phyloP scores from a whole-genome alignment of 2,113 vertebrate species.

The Psammodynastes pulverulentus region DNA sequence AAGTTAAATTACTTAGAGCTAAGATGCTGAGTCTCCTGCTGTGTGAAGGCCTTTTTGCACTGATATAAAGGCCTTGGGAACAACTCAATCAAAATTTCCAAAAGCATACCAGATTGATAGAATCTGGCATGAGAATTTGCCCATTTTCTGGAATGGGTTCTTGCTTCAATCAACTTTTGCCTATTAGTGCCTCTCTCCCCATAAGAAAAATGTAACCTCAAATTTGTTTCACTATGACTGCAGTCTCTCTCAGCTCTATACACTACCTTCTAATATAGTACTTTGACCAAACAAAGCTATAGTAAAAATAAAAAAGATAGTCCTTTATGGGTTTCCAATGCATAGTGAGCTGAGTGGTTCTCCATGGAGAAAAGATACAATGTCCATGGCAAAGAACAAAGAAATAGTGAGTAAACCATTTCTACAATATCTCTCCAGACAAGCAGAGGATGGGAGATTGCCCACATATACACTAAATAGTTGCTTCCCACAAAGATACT shows the following conservation, averaged over 20 bases:
- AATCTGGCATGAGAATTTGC: not conserved
- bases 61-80: not conserved
- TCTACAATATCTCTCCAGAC: too few relatives aligned
- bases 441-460: not conserved
- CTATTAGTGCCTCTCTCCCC: not conserved
- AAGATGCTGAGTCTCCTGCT: not conserved
- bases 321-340: not conserved
- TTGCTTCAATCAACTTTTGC: not conserved
- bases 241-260: not conserved
- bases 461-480: not conserved
- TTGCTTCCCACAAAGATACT: not conserved
- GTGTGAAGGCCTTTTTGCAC: not conserved
- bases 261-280: not conserved
- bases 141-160: not conserved
- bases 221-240: not conserved
- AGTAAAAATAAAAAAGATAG: not conserved
- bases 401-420: not conserved
- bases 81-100: not conserved
- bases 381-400: not conserved
- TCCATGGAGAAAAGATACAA: not conserved
- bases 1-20: not conserved
- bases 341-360: not conserved
- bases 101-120: not conserved
- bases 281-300: not conserved
- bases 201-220: not conserved